Base-by-base conservation (phyloP, 2,113 vertebrate species). In the Labrus mixtus region DNA sequence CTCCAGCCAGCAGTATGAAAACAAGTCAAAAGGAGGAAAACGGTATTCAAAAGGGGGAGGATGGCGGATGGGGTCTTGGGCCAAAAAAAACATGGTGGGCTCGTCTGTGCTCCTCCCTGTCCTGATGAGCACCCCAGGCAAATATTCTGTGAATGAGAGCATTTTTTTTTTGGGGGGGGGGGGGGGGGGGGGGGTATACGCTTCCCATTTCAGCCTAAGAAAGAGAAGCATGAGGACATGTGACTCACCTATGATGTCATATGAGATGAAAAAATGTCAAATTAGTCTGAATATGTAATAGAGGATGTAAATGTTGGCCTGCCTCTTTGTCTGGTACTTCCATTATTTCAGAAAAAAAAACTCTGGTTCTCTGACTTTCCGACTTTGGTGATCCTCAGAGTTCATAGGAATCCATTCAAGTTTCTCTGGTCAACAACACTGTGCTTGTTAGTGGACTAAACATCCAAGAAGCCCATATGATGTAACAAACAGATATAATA, bases 21-120 rank as follows among this genome's bases (percentile, higher is more conserved):
- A 92, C 87, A 87, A 90, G 86, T 93, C 82, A 85, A 86, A 87
- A 72, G 76, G 79, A 87, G 76, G 76, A 73, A 78, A 68, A 66
- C 54, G 87, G 73, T 76, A 54, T 22, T 68, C 82, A 76, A 81
- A 60, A 22, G 66, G 83, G 78, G 84, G 82, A 53, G 79, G 84
- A 62, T 77, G 87, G 87, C 77, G 89, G 76, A 83, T 84, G 81
- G 75, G 51, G 77, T 87, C 69, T 23, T 0, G 8, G 46, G 91
- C 92, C 93, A 94, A 93, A 88, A 91, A 73, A 89, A 92, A 93
- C 91, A 92, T 29, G 71, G 85, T 84, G 86, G 85, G 79, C 86
- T 88, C 60, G 78, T 82, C 88, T 83, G 84, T 90, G 90, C 86
- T 89, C 60, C 77, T 89, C 87, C 85, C 69, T 77, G 84, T 92